Evolutionary conservation across 2,888 invertebrate genomes (phyloP), one percentile per base, ranked within the genome.

Genomic region (Oegoconia quadripuncta): DNA sequence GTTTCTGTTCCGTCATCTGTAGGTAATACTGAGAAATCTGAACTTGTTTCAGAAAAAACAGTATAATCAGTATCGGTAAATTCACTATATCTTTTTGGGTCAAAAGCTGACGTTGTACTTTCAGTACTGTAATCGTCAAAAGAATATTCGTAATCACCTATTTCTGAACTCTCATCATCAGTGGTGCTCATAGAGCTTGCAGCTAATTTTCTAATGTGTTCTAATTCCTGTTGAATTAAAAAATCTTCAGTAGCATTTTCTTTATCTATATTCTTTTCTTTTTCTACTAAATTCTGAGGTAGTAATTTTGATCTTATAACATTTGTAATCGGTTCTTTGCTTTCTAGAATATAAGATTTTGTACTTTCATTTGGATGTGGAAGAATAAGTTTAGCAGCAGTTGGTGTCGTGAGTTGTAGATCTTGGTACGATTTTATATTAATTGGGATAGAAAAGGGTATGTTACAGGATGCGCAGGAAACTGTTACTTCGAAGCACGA

Each of bases 401-500:
- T 16, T 12, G 11, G n/a, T 18, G n/a, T 18, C 13, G 2, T 23
- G 9, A 14, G 3, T 7, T 27, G 12, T 16, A 30, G 11, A 3
- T 9, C 23, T 3, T 7, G 12, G 4, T 27, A 14, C 14, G 27
- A 6, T 13, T 12, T 27, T 27, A 34, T 34, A 16, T 31, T 18
- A 8, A 30, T 26, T 14, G 46, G 29, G 30, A 46, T 18, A 27
- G 22, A 29, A 8, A 42, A 20, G 25, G 60, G 50, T 40, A 64
- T 50, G 42, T 67, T 57, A 42, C 79, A 79, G 7, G 74, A 72
- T 20, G 67, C 61, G 47, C 86, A 86, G 2, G 66, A 49, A 3
- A 82, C 55, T 34, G 47, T 47, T 42, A 65, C 63, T 51, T 84
- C 79, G 17, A 56, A 43, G 38, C 86, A 86, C 15, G 55, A 35